Percentiles rank a stretch among this genome's conserved stretches.
These are phyloP conservation scores for Athalia circularis DNA, from an alignment of 2,888 invertebrate genomes.

Conservation along the genomic window DNA sequence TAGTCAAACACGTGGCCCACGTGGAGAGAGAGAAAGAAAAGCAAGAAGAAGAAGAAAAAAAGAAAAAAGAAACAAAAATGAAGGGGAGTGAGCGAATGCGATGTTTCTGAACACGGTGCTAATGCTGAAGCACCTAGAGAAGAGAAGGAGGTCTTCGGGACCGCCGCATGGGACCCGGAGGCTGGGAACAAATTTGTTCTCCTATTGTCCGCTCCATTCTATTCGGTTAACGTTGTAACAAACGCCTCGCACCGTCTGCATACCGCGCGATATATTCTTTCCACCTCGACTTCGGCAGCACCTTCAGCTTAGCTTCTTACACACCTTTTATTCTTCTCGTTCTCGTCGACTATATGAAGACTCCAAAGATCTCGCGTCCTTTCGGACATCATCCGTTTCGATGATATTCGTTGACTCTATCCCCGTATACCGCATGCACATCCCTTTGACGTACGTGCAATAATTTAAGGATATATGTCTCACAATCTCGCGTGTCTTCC, in stretches of 20 bases:
- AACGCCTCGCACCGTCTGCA: neutral
- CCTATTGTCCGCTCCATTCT: constrained; percentile 39
- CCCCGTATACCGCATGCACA: too few species aligned
- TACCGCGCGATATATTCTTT: neutral
- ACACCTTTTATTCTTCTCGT: neutral
- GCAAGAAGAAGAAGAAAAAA: neutral
- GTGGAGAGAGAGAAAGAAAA: constrained; percentile 24
- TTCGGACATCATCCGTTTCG: neutral
- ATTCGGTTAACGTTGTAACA: constrained; percentile 21
- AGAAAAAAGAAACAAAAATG: too few species aligned
- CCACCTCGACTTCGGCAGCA: too few species aligned
- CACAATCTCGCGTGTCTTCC: too few species aligned
- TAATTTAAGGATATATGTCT: too few species aligned
- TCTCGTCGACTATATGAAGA: neutral
- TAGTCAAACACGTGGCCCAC: constrained; percentile 44
- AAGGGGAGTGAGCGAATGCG: too few species aligned
- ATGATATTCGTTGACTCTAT: too few species aligned
- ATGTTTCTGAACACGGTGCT: too few species aligned
- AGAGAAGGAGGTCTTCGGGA: constrained; percentile 25
- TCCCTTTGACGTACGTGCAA: too few species aligned
- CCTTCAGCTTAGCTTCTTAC: too few species aligned
- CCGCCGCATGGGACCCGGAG: constrained; percentile 28
- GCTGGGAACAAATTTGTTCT: constrained; percentile 43
- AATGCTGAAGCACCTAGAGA: constrained; percentile 48
- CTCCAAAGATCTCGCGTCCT: neutral